Evolutionary conservation across 2,113 vertebrate species (phyloP).

Genomic region (Elephas maximus): DNA sequence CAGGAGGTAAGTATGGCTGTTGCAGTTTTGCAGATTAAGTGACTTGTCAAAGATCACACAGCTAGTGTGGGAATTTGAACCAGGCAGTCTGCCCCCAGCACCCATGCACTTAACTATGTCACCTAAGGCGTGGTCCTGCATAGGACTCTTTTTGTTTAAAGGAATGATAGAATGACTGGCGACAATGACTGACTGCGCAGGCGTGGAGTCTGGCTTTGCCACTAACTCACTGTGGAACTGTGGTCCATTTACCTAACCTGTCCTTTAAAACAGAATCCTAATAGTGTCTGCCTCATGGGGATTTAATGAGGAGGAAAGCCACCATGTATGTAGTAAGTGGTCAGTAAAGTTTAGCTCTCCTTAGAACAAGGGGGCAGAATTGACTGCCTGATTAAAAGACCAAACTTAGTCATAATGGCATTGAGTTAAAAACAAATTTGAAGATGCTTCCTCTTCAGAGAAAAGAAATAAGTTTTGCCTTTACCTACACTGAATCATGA

Average conservation of each 20-base stretch:
- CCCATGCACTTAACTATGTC: not conserved
- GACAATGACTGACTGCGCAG: not conserved
- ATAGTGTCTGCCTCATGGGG: not conserved
- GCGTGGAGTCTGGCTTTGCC: not conserved
- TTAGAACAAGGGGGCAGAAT: accelerated
- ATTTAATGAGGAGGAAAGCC: not conserved
- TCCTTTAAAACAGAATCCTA: not conserved
- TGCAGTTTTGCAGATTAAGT: not conserved
- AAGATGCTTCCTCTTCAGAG: not conserved
- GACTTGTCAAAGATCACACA: not conserved
- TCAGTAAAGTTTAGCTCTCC: not conserved
- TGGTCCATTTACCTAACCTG: not conserved
- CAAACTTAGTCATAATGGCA: too few species aligned
- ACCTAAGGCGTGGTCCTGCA: not conserved
- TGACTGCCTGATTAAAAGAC: not conserved
- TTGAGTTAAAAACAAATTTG: not conserved
- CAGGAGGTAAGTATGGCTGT: too few species aligned
- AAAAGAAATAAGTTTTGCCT: not conserved
- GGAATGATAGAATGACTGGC: not conserved
- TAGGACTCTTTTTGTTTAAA: not conserved
- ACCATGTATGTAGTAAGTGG: not conserved
- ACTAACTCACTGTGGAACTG: not conserved
- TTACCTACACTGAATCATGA: not conserved
- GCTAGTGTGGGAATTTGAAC: not conserved
- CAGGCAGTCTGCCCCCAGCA: not conserved